Evolutionary conservation across 2,888 invertebrate genomes (phyloP).

Genomic region (Anoplius nigerrimus): DNA sequence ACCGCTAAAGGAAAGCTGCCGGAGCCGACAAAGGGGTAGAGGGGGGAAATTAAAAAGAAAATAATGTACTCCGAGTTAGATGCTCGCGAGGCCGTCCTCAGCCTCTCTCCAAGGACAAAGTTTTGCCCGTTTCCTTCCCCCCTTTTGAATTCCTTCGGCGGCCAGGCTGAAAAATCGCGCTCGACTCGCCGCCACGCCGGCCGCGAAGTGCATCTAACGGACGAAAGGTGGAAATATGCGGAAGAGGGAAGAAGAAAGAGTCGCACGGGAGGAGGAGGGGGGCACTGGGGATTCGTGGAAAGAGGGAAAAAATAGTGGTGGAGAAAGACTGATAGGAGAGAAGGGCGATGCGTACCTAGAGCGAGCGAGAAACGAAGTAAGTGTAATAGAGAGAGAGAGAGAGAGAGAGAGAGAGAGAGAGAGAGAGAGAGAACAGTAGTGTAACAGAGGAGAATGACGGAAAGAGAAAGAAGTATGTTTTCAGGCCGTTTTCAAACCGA

Average conservation of each 20-base stretch:
- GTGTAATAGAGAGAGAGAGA: not conserved
- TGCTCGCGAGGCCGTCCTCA: conserved; percentile 14
- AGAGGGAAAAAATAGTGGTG: too few relatives aligned
- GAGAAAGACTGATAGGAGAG: too few relatives aligned
- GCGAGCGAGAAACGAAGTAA: too few relatives aligned
- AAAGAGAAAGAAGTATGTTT: not conserved
- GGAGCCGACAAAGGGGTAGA: not conserved
- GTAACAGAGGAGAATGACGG: too few relatives aligned
- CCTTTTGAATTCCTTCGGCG: conserved; percentile 11
- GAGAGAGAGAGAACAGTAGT: not conserved
- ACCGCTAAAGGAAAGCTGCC: not conserved
- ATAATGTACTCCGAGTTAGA: conserved; percentile 22
- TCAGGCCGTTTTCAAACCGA: not conserved
- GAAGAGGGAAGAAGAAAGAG: not conserved
- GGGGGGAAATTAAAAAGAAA: not conserved
- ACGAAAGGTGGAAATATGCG: not conserved
- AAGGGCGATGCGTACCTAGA: too few relatives aligned
- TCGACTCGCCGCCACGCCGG: not conserved
- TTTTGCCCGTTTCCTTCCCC: conserved; percentile 14
- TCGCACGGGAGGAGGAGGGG: not conserved
- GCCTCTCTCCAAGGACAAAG: conserved; percentile 25
- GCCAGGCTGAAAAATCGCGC: conserved; percentile 24
- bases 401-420: too few relatives aligned
- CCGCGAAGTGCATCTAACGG: not conserved
- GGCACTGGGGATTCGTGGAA: too few relatives aligned